phyloP scores from a whole-genome alignment of 2,888 invertebrate genomes.

The Thecophora atra region DNA sequence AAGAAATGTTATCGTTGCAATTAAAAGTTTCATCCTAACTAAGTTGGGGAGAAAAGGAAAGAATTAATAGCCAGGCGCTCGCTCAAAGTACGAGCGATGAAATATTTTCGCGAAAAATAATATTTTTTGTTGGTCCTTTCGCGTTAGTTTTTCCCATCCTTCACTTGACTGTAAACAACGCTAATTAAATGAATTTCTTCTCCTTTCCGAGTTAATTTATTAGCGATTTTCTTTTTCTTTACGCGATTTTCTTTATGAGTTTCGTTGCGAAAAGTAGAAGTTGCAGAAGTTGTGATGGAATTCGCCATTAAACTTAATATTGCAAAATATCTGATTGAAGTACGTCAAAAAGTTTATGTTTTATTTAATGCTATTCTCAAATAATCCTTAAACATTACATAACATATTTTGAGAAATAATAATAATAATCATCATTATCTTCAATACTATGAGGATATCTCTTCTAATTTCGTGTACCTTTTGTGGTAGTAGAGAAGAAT shows the following conservation, averaged over 20 bases:
- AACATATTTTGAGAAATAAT: too few relatives aligned
- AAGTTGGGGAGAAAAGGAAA: not conserved
- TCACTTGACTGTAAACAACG: conserved; percentile 1
- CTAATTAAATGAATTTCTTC: conserved; percentile 18
- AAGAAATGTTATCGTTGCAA: conserved; percentile 29
- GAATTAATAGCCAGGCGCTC: not conserved
- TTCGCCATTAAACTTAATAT: too few relatives aligned
- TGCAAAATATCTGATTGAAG: too few relatives aligned
- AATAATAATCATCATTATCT: not conserved
- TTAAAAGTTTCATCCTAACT: conserved; percentile 29
- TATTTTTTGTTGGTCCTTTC: not conserved
- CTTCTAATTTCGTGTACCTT: not conserved
- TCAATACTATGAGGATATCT: not conserved
- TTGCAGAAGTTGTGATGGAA: too few relatives aligned
- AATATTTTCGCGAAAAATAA: not conserved
- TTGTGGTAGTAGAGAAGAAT: too few relatives aligned
- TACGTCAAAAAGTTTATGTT: too few relatives aligned
- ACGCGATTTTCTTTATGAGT: not conserved
- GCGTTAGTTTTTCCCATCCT: not conserved
- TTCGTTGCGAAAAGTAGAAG: too few relatives aligned
- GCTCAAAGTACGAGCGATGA: not conserved
- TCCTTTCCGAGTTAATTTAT: not conserved
- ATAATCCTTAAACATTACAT: too few relatives aligned
- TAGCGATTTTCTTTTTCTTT: not conserved
- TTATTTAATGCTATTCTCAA: too few relatives aligned